Conservation (phyloP, 2,797 vertebrate genomes). For the Thaleichthys pacificus region DNA sequence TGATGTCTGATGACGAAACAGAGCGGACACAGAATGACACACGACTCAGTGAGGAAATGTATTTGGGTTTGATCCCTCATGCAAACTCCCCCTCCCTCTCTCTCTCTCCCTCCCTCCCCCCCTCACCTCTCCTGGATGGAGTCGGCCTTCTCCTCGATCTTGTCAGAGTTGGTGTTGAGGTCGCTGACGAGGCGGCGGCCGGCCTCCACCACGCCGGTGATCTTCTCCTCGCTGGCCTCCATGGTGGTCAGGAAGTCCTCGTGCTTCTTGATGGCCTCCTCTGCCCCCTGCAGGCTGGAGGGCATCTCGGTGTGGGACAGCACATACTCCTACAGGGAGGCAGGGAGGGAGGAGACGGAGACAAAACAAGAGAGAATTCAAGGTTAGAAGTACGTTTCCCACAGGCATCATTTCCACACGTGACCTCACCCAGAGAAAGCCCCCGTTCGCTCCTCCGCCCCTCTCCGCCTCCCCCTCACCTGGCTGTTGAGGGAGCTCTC, state of each 20-base stretch:
- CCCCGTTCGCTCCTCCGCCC: not conserved
- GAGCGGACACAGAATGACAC: not conserved
- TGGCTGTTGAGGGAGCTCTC: slow-evolving; percentile 93
- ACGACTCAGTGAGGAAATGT: not conserved
- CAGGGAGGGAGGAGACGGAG: not conserved
- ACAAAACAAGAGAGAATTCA: not conserved
- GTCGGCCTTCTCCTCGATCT: slow-evolving; percentile 91
- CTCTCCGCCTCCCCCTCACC: slow-evolving; percentile 67
- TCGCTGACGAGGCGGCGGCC: slow-evolving; percentile 85
- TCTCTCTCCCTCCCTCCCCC: too few species aligned
- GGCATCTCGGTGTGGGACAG: slow-evolving; percentile 94
- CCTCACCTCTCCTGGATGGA: slow-evolving; percentile 89
- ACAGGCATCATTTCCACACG: not conserved
- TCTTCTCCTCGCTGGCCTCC: slow-evolving; percentile 91
- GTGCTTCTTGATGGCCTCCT: slow-evolving; percentile 90
- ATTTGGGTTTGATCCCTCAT: not conserved
- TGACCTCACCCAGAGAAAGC: not conserved
- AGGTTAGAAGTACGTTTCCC: not conserved
- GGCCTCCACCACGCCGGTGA: slow-evolving; percentile 83
- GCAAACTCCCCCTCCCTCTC: not conserved
- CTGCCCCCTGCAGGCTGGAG: slow-evolving; percentile 83
- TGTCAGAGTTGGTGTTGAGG: slow-evolving; percentile 83
- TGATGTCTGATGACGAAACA: slow-evolving; percentile 72
- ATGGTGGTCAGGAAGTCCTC: slow-evolving; percentile 93
- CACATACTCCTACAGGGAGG: slow-evolving; percentile 82